Conservation (phyloP, 2,113 vertebrate genomes). For the Cygnus buccinator region DNA sequence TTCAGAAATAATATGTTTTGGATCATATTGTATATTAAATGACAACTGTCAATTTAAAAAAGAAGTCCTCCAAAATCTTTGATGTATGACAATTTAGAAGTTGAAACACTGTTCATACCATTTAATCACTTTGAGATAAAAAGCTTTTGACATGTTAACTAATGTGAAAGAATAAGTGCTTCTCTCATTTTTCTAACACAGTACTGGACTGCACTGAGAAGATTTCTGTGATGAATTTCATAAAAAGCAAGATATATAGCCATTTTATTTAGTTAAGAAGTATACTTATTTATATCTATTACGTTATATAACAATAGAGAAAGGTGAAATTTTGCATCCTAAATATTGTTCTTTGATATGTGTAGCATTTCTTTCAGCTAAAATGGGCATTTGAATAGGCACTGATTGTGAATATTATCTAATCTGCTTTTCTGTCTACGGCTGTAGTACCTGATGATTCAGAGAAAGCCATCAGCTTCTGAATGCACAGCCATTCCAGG, state of each 20-base stretch:
- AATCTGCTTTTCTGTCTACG: background rate
- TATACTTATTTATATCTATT: background rate
- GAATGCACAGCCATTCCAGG: background rate
- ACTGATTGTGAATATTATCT: background rate
- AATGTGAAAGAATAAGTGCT: conserved; percentile 62
- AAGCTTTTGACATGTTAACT: conserved; percentile 60
- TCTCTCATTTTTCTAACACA: conserved; percentile 39
- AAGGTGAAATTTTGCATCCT: background rate
- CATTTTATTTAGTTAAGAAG: conserved; percentile 26
- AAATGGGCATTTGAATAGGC: conserved; percentile 14
- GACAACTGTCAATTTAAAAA: conserved; percentile 80
- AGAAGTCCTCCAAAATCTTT: conserved; percentile 76
- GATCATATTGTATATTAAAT: conserved; percentile 79
- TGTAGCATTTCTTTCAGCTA: background rate
- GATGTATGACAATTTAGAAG: conserved; percentile 76
- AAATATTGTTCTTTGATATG: background rate
- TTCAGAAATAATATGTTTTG: conserved; percentile 81
- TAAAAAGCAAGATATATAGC: background rate
- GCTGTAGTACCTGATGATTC: background rate
- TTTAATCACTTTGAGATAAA: conserved; percentile 72
- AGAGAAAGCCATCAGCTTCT: background rate
- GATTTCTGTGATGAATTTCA: background rate
- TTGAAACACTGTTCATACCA: conserved; percentile 77
- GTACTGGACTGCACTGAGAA: background rate
- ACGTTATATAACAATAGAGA: background rate